Percentiles rank a stretch among this genome's conserved stretches.
Conservation (phyloP, 1,140 invertebrate species). For the Varroa destructor region DNA sequence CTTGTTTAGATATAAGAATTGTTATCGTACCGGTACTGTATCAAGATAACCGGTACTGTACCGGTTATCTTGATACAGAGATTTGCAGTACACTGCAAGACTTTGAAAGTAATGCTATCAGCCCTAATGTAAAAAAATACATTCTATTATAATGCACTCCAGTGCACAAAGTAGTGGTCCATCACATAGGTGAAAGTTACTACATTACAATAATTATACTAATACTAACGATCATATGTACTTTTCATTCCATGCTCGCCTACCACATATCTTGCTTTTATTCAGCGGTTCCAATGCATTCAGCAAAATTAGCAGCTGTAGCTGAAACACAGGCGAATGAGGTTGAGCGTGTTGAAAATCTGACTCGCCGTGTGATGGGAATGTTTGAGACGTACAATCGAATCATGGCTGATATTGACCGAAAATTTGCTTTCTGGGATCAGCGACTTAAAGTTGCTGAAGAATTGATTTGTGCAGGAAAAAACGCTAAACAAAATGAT, state of each 20-base stretch:
- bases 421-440: conserved; percentile 17
- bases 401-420: conserved; percentile 22
- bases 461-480: neutral
- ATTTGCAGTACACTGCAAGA: no score
- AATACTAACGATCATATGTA: neutral
- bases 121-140: no score
- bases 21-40: no score
- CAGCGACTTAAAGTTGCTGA: conserved; percentile 10
- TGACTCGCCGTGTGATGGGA: neutral
- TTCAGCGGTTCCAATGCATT: conserved; percentile 16
- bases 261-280: neutral
- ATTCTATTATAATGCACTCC: no score
- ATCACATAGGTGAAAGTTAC: no score
- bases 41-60: no score
- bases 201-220: no score
- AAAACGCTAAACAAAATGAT: no score
- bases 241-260: neutral
- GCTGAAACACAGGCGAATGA: neutral
- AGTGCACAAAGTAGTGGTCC: no score
- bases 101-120: no score
- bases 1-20: no score
- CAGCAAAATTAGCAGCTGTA: neutral
- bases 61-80: no score
- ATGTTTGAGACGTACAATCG: conserved; percentile 26
- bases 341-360: neutral